A percentile compares a stretch with the other conserved stretches of the same genome.
These are phyloP conservation scores for Microtus montanus DNA, from an alignment of 2,113 vertebrate species.

Conservation along the genomic window DNA sequence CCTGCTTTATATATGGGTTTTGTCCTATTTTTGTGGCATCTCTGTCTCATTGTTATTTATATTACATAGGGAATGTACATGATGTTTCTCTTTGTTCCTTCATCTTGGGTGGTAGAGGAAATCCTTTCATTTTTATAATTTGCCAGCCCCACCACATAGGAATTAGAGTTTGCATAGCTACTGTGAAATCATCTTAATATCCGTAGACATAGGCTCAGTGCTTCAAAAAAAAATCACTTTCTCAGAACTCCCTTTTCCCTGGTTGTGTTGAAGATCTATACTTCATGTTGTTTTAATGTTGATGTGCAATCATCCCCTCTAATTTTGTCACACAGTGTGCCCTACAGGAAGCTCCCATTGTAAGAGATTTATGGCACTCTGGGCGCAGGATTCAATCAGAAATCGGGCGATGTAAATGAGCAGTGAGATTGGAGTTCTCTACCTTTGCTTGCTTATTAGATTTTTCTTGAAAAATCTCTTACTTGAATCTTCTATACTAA, in stretches of 20 bases:
- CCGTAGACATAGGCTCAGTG: constrained; percentile 47
- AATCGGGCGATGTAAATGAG: constrained; percentile 68
- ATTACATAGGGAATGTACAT: constrained; percentile 43
- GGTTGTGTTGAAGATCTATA: constrained; percentile 50
- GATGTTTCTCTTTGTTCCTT: constrained; percentile 28
- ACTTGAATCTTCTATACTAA: constrained; percentile 51
- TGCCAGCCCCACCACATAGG: background rate
- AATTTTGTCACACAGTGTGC: constrained; percentile 64
- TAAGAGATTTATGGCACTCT: constrained; percentile 68
- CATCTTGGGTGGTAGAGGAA: background rate
- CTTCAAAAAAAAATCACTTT: constrained; percentile 44
- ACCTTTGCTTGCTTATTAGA: constrained; percentile 67
- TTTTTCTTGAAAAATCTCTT: constrained; percentile 57
- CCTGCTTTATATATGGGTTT: constrained; percentile 30
- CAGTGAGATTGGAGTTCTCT: constrained; percentile 59
- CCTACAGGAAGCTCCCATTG: constrained; percentile 64
- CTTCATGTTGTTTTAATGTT: constrained; percentile 71
- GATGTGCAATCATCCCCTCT: constrained; percentile 65
- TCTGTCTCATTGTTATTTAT: constrained; percentile 52
- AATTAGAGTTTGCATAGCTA: constrained; percentile 68
- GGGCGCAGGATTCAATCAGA: constrained; percentile 63
- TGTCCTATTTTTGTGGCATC: constrained; percentile 26
- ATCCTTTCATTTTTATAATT: constrained; percentile 65
- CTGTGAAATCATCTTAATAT: constrained; percentile 66
- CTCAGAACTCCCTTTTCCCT: constrained; percentile 55